Evolutionary conservation across 2,113 vertebrate species (phyloP), one percentile per base, ranked within the genome.

Genomic region (Thomomys bottae): DNA sequence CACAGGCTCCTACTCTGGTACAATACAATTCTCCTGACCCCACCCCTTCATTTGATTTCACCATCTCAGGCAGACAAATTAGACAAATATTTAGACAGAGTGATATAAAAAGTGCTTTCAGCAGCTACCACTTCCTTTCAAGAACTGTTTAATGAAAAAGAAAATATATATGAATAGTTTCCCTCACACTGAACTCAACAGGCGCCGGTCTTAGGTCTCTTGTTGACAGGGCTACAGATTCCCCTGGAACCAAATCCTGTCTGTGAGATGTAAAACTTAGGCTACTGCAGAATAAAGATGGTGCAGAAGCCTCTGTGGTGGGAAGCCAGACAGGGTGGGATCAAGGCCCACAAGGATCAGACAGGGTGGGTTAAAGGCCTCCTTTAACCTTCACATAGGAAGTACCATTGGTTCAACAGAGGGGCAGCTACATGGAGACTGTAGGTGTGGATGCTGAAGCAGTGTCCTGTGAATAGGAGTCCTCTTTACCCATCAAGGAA

Each of bases 1-100:
- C 42, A 15, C 1, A 12, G 34, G 32, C 59, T 77, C 77, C 81
- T 9, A 7, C 79, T 45, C 61, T 3, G 79, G 71, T 71, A 63
- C 1, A n/a, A 80, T 9, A 36, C 28, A 67, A 59, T 36, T 71
- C 64, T 40, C 36, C 81, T 1, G 0, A 87, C 83, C 84, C 90
- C 45, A 1, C 12, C 73, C 59, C 83, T 91, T 94, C 91, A 76
- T 87, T 88, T 95, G 82, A 90, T 90, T 95, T 94, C 88, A 66
- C 34, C 28, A 89, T 94, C 93, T 71, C 85, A 95, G 88, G 91
- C 96, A 95, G 90, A 94, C 95, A 96, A 76, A 96, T 91, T 90
- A 34, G 83, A 94, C 96, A 98, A 98, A 98, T 97, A 98, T 97
- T 98, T 98, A 97, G 96, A 98, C 92, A 97, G 96, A 93, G 94